Conservation (phyloP, 2,113 vertebrate genomes). For the Tragelaphus imberbis region DNA sequence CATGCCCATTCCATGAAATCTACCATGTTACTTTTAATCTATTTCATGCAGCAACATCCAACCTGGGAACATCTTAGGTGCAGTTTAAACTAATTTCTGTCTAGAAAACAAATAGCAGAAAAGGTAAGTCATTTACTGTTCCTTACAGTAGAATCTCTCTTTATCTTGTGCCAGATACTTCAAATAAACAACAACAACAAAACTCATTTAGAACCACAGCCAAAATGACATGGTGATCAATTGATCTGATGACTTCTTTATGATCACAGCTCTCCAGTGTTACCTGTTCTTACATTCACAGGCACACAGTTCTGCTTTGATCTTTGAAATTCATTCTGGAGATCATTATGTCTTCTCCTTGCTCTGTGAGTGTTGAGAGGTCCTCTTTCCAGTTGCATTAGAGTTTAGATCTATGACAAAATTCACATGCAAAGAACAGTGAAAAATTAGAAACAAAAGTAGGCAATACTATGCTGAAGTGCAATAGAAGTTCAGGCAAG, state of each 20-base stretch:
- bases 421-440: slow-evolving; percentile 31
- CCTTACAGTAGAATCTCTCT: slow-evolving; percentile 18
- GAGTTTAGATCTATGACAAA: slow-evolving; percentile 21
- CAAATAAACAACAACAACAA: slow-evolving; percentile 30
- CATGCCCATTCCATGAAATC: not conserved
- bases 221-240: slow-evolving; percentile 27
- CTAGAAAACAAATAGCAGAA: slow-evolving; percentile 43
- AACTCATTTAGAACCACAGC: slow-evolving; percentile 6
- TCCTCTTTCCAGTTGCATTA: slow-evolving; percentile 35
- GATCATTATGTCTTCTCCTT: slow-evolving; percentile 27
- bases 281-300: slow-evolving; percentile 40
- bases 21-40: not conserved
- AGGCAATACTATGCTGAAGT: not conserved
- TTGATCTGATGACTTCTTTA: not conserved
- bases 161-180: slow-evolving; percentile 58
- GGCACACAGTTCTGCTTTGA: slow-evolving; percentile 37
- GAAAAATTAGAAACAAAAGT: slow-evolving; percentile 9
- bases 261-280: not conserved
- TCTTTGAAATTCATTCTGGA: slow-evolving; percentile 43
- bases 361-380: not conserved
- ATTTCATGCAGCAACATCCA: slow-evolving; percentile 14
- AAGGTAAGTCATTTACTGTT: slow-evolving; percentile 40
- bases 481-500: not conserved
- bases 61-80: slow-evolving; percentile 10
- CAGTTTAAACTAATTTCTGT: slow-evolving; percentile 34